Base-by-base conservation (phyloP, 2,797 vertebrate genomes). In the Myotis myotis region DNA sequence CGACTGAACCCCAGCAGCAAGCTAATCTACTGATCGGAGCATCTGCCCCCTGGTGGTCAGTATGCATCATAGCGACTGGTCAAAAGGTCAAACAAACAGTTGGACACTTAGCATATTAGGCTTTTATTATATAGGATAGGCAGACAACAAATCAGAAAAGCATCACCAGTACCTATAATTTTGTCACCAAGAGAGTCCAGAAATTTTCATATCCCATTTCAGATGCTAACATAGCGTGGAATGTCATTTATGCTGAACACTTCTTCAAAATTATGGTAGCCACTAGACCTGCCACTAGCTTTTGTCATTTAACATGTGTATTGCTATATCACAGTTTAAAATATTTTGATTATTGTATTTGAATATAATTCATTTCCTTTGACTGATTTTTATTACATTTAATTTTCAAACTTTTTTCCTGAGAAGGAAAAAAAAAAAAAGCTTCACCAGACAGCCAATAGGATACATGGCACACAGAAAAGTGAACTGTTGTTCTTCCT, bases 301-400 rank as follows among this genome's bases (percentile, higher is more conserved):
- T 93, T 75, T 95, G n/a, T 74, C 84, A 38, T n/a, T 92, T 74
- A 78, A 71, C 68, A 8, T 92, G 33, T 81, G 6, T 78, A 2
- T 44, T 83, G 30, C 62, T 66, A 9, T 41, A n/a, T 41, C 25
- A 68, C 4, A 83, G 22, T 76, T 76, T n/a, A 86, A 81, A 89
- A 20, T 9, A 60, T 57, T 44, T 91, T 79, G 23, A 76, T 75
- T 64, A 30, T 36, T 87, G 5, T 72, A 72, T 87, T 89, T 70
- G 92, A 80, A 87, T 87, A 33, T 55, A 91, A 87, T 62, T 51
- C 12, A 66, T 83, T 91, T 91, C 19, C 36, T 76, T 78, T 78
- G 10, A 75, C 25, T 44, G 20, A 8, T 89, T 64, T 44, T 47
- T 36, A 64, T 51, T 64, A 57, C 64, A 51, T 33, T 93, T 57